These are phyloP conservation scores for Drosophila obscura DNA, from an alignment of 1,140 invertebrate species.

Conservation along the genomic window DNA sequence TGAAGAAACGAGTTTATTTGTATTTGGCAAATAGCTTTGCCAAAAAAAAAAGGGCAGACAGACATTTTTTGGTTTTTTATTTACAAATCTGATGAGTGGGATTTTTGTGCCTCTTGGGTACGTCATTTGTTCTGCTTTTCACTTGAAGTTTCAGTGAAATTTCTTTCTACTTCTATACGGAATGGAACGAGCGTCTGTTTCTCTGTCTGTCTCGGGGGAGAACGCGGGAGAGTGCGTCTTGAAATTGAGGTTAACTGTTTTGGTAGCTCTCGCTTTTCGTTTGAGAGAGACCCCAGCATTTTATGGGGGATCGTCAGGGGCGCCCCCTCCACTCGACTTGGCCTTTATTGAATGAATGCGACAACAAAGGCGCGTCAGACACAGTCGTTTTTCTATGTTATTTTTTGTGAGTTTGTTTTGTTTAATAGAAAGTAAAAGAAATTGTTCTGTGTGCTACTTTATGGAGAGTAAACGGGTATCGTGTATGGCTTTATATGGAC, in stretches of 20 bases:
- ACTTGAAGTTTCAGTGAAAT: constrained; percentile 75
- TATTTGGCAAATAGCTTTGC: constrained; percentile 50
- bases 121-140: constrained; percentile 80
- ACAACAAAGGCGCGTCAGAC: constrained; percentile 73
- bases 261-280: constrained; percentile 74
- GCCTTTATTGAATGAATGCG: constrained; percentile 81
- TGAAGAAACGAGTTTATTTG: constrained; percentile 63
- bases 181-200: constrained; percentile 31
- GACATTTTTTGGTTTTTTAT: constrained; percentile 20
- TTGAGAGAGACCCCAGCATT: constrained; percentile 8
- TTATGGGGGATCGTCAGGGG: constrained; percentile 16
- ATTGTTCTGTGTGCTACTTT: constrained; percentile 74
- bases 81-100: constrained; percentile 39
- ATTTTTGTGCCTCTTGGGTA: constrained; percentile 9
- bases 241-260: constrained; percentile 79
- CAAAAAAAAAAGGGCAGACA: constrained; percentile 43
- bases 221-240: constrained; percentile 68
- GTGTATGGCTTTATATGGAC: constrained; percentile 24
- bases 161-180: constrained; percentile 56
- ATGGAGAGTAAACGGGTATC: constrained; percentile 35
- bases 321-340: constrained; percentile 39
- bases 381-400: constrained; percentile 49
- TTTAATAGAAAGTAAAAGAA: constrained; percentile 81
- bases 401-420: constrained; percentile 48
- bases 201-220: constrained; percentile 67